Evolutionary conservation across 2,797 vertebrate species (phyloP).

Genomic region (Tapirus indicus): DNA sequence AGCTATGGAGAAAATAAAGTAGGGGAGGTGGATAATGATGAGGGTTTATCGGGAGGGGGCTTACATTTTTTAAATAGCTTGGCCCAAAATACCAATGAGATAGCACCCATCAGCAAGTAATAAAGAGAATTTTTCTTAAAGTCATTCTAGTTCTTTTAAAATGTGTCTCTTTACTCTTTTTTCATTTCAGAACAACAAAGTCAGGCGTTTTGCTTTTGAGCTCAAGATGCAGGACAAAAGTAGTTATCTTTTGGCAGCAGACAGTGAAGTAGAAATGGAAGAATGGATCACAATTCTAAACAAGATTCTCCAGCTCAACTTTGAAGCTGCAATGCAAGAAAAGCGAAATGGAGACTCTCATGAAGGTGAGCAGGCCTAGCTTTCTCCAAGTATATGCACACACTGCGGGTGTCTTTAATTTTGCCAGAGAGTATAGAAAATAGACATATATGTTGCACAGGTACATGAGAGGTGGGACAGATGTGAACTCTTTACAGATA

Average conservation of each 20-base stretch:
- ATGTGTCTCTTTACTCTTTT: slow-evolving; percentile 44
- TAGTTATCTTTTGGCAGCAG: slow-evolving; percentile 97
- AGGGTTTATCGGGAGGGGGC: background rate
- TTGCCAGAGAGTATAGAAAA: background rate
- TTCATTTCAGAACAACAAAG: slow-evolving; percentile 95
- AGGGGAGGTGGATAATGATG: background rate
- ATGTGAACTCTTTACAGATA: background rate
- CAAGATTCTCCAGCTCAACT: slow-evolving; percentile 98
- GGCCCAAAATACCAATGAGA: background rate
- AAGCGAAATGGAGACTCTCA: slow-evolving; percentile 96
- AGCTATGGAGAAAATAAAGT: background rate
- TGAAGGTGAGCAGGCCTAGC: slow-evolving; percentile 88
- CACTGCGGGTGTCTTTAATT: background rate
- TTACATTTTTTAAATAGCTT: background rate
- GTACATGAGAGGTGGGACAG: background rate
- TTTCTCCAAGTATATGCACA: accelerated
- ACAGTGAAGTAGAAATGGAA: slow-evolving; percentile 97
- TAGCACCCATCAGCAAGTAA: background rate
- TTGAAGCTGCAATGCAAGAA: slow-evolving; percentile 98
- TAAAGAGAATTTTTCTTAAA: background rate
- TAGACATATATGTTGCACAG: background rate
- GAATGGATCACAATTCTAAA: slow-evolving; percentile 97
- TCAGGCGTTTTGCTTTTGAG: slow-evolving; percentile 97
- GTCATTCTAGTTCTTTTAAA: background rate
- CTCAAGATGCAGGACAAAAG: slow-evolving; percentile 99